Evolutionary conservation across 2,797 vertebrate genomes (phyloP), one percentile per base, ranked within the genome.

Genomic region (Geotria australis): DNA sequence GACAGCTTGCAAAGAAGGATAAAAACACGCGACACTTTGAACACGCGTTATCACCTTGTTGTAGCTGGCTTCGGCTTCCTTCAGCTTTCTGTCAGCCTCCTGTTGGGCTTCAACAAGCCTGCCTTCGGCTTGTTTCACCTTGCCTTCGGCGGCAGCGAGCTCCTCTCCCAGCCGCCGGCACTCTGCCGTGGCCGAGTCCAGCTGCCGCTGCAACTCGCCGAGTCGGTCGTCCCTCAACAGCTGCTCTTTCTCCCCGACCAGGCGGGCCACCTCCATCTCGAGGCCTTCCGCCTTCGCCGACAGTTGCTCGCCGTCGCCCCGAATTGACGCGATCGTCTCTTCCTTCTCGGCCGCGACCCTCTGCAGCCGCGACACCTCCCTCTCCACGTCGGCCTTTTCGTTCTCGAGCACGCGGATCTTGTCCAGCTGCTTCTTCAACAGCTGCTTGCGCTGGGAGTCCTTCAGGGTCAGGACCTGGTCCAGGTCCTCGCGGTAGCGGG

Each of bases 401-500:
- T 7, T 73, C 63, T 84, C 79, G 61, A 98, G 69, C 7, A 71
- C 62, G 1, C 72, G 65, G 48, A 83, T 79, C 1, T 62, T 73
- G 61, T 79, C 76, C 15, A 75, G 67, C 61, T 91, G 84, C 7
- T 67, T 68, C 3, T 76, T 72, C 60, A 88, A 75, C 7, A 86
- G 76, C 38, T 85, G 78, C 58, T 80, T 88, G 65, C 91, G 83
- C 46, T 98, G 91, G n/a, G 71, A 78, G 58, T 96, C 88, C 70
- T 98, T 98, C 75, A 91, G 77, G 59, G 77, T 70, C 61, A 96
- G 78, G 47, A 96, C 79, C 49, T 84, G 78, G 59, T 85, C 86
- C 46, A 96, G 73, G 60, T 96, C 85, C 3, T 88, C 74, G 2
- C 89, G 75, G 38, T 85, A 93, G 2, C 75, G 74, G 56, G 80